These are phyloP conservation scores for Aleadryas rufinucha DNA, from an alignment of 2,113 vertebrate genomes.

Conservation along the genomic window DNA sequence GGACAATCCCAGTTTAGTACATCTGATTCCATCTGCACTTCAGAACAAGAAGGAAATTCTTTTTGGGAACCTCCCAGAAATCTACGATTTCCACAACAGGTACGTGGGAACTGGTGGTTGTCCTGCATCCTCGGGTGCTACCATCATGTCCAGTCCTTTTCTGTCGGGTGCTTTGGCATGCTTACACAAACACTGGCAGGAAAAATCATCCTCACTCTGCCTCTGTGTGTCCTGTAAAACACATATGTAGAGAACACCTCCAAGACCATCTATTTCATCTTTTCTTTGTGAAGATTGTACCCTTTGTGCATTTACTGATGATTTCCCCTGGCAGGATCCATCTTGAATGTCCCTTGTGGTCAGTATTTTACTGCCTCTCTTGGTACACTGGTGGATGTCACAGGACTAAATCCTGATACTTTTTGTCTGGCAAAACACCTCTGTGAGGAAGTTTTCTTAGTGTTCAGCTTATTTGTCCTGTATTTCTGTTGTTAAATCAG, in stretches of 20 bases:
- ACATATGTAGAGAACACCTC: not conserved
- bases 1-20: constrained; percentile 85
- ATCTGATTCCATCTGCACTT: constrained; percentile 84
- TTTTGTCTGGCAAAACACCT: not conserved
- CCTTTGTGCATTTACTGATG: not conserved
- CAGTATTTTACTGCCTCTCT: not conserved
- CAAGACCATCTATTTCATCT: not conserved
- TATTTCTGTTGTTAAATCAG: not conserved
- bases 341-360: not conserved
- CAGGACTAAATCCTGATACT: not conserved
- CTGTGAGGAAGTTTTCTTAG: not conserved
- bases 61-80: constrained; percentile 92
- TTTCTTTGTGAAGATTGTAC: not conserved
- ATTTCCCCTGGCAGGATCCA: not conserved
- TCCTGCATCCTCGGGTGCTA: not conserved
- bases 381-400: not conserved
- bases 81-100: constrained; percentile 93
- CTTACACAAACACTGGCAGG: not conserved
- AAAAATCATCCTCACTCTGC: not conserved
- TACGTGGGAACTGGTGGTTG: not conserved
- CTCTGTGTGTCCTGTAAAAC: not conserved
- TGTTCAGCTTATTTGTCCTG: not conserved
- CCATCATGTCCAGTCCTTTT: not conserved
- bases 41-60: constrained; percentile 90
- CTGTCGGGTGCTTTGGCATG: not conserved